These are phyloP conservation scores for Eristalis intricaria DNA, from an alignment of 2,888 invertebrate species.

Conservation along the genomic window DNA sequence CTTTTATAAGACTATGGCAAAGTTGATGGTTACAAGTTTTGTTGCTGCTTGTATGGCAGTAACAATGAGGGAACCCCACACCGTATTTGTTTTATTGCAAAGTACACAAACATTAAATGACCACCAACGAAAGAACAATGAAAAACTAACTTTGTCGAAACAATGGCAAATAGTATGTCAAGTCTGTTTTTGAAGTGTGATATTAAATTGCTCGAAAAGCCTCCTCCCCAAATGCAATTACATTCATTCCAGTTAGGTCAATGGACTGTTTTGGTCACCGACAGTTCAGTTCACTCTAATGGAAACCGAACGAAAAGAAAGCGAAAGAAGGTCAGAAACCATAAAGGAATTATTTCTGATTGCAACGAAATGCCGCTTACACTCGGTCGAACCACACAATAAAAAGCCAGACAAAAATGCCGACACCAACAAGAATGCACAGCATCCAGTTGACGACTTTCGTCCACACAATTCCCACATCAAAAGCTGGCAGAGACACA, in stretches of 20 bases:
- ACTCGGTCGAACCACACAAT: background rate
- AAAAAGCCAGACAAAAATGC: background rate
- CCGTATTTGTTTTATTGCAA: too few species aligned
- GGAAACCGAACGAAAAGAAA: background rate
- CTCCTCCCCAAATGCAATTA: background rate
- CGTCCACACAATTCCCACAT: background rate
- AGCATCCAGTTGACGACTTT: background rate
- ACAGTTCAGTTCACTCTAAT: background rate
- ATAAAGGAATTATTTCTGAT: background rate
- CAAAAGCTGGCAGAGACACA: too few species aligned
- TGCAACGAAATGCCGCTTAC: background rate
- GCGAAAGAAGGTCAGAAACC: background rate
- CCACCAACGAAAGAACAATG: too few species aligned
- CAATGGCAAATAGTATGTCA: too few species aligned
- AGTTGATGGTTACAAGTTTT: too few species aligned
- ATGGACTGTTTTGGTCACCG: background rate
- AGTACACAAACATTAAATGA: too few species aligned
- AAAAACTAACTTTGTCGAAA: too few species aligned
- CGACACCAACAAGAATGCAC: background rate
- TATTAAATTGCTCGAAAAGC: too few species aligned
- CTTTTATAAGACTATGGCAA: too few species aligned
- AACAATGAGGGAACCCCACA: too few species aligned
- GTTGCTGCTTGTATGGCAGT: too few species aligned
- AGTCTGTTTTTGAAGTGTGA: too few species aligned
- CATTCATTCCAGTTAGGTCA: background rate